Conservation (phyloP, 2,888 invertebrate species). For the Chromoteleia sp. region DNA sequence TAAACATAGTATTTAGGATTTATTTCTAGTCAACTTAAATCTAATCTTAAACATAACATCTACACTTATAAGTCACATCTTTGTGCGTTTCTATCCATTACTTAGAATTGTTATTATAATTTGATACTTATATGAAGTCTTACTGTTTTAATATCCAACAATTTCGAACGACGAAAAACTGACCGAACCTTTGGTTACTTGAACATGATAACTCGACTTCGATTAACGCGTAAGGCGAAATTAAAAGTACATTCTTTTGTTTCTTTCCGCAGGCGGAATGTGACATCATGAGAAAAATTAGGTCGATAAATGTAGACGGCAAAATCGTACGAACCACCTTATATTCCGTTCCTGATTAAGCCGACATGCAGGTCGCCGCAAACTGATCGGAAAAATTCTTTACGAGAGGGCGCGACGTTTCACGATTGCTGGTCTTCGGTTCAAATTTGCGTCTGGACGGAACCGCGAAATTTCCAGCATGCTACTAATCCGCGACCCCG, state of each 20-base stretch:
- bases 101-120: no score
- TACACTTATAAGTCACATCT: no score
- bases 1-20: no score
- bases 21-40: no score
- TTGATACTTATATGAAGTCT: no score
- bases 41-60: no score
- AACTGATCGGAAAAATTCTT: constrained; percentile 28
- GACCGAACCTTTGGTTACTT: no score
- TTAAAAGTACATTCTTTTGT: constrained; percentile 47
- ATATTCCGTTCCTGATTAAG: constrained; percentile 25
- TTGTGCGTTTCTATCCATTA: no score
- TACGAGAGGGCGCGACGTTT: constrained; percentile 1
- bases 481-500: constrained; percentile 4
- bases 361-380: constrained; percentile 12
- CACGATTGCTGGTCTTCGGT: not conserved
- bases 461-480: constrained; percentile 12
- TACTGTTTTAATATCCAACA: no score
- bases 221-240: constrained; percentile 8
- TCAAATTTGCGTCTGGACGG: constrained; percentile 13
- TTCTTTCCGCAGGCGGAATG: constrained; percentile 17
- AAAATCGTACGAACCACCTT: constrained; percentile 5
- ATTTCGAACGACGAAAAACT: no score
- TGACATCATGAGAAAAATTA: constrained; percentile 41
- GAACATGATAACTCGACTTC: no score
- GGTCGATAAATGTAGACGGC: constrained; percentile 43